phyloP scores from a whole-genome alignment of 35 echinoderm and acorn worm species.

The Nesometra sesokonis region DNA sequence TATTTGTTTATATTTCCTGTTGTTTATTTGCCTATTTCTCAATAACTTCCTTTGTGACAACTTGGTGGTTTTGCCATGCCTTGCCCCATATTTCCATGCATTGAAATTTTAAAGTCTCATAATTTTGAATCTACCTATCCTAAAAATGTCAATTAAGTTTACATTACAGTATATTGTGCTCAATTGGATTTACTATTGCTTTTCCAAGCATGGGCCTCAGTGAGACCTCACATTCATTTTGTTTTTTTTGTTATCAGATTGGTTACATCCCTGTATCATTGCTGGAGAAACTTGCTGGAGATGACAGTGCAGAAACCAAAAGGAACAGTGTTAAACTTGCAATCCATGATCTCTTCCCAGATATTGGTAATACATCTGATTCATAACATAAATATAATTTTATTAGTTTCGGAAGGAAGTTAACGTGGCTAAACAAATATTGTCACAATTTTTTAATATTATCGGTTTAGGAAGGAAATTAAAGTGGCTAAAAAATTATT shows the following conservation, averaged over 20 bases:
- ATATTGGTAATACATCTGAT: neutral
- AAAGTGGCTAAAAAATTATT: neutral
- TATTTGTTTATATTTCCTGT: too few species aligned
- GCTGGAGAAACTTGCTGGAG: neutral
- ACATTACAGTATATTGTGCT: too few species aligned
- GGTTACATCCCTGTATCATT: neutral
- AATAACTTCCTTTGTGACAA: too few species aligned
- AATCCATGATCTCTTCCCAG: neutral
- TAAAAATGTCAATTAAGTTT: too few species aligned
- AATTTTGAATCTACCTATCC: too few species aligned
- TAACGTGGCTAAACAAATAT: neutral
- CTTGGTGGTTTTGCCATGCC: too few species aligned
- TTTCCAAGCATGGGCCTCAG: too few species aligned
- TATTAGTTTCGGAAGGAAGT: neutral
- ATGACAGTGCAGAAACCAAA: neutral
- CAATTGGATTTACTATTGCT: too few species aligned
- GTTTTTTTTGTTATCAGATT: slow-evolving; percentile 9
- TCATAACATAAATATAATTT: neutral
- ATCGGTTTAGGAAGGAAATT: neutral
- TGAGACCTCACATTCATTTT: neutral
- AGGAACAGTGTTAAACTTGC: neutral
- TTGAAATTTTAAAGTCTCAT: too few species aligned
- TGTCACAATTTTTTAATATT: neutral
- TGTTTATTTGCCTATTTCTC: too few species aligned
- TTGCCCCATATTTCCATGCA: too few species aligned